Percentiles rank a stretch among this genome's conserved stretches.
Conservation (phyloP, 2,797 vertebrate species). For the Pangasius sanitwongsei region DNA sequence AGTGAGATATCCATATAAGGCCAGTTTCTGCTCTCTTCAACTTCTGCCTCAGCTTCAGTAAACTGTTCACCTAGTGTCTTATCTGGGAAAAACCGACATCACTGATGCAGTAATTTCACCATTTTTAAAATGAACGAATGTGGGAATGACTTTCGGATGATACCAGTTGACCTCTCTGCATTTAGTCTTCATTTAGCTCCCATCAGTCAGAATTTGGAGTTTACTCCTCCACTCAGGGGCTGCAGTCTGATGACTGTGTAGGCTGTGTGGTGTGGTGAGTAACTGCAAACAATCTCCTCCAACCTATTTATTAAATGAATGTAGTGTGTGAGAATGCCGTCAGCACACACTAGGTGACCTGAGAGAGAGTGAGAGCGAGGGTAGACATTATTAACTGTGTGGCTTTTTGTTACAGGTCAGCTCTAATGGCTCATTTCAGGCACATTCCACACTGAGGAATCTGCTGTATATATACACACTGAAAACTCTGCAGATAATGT, state of each 20-base stretch:
- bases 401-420: background rate
- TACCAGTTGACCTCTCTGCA: background rate
- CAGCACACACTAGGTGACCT: background rate
- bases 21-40: slow-evolving; percentile 26
- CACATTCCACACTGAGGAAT: background rate
- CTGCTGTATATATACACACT: background rate
- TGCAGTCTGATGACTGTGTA: background rate
- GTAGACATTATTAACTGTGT: background rate
- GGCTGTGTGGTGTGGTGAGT: background rate
- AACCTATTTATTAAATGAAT: background rate
- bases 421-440: background rate
- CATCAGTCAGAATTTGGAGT: background rate
- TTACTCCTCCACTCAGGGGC: background rate
- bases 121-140: background rate
- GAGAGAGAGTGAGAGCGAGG: no score
- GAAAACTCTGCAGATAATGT: background rate
- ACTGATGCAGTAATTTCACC: background rate
- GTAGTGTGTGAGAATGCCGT: background rate
- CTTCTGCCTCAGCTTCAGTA: background rate
- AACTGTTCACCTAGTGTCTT: background rate
- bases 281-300: background rate
- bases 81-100: background rate
- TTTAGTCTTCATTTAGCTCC: background rate
- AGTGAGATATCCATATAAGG: slow-evolving; percentile 55
- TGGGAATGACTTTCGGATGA: background rate